Conservation (phyloP, 2,797 vertebrate species). For the Eupleurogrammus muticus region DNA sequence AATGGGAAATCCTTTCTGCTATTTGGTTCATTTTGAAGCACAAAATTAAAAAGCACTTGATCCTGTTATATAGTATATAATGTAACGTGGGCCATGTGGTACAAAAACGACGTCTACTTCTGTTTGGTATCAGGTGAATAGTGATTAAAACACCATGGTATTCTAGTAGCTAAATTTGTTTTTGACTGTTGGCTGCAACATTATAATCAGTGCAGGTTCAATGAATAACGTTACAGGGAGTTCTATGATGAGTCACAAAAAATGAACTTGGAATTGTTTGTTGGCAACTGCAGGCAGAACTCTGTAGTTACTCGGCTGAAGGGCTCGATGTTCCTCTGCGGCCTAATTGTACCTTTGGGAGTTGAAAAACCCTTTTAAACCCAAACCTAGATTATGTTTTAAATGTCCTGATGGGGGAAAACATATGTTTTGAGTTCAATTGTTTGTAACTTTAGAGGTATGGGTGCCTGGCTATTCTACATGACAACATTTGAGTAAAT, state of each 20-base stretch:
- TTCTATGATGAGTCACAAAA: constrained; percentile 11
- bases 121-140: not conserved
- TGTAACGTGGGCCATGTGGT: too few relatives aligned
- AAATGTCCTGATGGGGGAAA: not conserved
- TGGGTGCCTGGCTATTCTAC: not conserved
- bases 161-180: not conserved
- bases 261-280: constrained; percentile 4
- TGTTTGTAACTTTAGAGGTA: not conserved
- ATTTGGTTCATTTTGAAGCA: not conserved
- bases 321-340: not conserved
- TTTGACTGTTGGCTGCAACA: not conserved
- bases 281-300: not conserved
- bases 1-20: not conserved
- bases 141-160: not conserved
- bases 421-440: not conserved
- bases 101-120: not conserved
- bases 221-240: not conserved
- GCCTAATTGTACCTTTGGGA: not conserved
- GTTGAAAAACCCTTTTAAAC: not conserved
- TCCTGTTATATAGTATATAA: not conserved
- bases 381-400: not conserved
- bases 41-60: not conserved
- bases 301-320: not conserved
- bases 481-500: not conserved
- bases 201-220: not conserved